Percentiles rank a stretch among this genome's conserved stretches.
Conservation (phyloP, 2,888 invertebrate species). For the Smittia sp. region DNA sequence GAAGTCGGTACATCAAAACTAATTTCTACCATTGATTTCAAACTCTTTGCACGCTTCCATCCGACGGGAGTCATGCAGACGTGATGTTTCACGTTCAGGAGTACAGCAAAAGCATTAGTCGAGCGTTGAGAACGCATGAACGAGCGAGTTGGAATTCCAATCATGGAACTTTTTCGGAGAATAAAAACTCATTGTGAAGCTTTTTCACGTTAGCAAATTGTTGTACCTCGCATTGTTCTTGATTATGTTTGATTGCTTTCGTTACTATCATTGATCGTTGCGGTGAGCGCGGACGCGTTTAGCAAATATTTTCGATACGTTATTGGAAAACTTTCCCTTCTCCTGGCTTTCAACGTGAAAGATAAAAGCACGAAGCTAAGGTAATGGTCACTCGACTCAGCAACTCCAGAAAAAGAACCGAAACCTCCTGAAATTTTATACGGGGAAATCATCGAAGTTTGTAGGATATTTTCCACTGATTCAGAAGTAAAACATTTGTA, state of each 20-base stretch:
- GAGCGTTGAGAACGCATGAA: not conserved
- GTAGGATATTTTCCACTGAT: no score
- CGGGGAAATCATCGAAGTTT: no score
- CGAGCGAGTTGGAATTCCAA: not conserved
- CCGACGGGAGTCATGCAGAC: not conserved
- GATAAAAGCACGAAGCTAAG: not conserved
- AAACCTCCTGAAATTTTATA: no score
- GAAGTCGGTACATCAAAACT: not conserved
- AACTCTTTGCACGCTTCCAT: no score
- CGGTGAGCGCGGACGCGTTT: not conserved
- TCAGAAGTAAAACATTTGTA: no score
- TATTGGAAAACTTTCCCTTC: not conserved
- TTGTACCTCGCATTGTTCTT: constrained; percentile 20
- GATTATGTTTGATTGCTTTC: constrained; percentile 38
- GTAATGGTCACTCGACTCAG: not conserved
- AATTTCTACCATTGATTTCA: not conserved
- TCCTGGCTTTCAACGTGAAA: no score
- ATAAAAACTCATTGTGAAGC: not conserved
- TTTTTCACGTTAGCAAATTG: constrained; percentile 19
- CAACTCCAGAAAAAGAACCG: no score
- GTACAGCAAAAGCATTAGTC: not conserved
- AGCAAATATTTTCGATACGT: constrained; percentile 12
- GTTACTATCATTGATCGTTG: constrained; percentile 11
- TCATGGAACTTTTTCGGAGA: constrained; percentile 6
- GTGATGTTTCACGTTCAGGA: not conserved